Evolutionary conservation across 2,888 invertebrate species (phyloP).

Genomic region (Drosophila paramelanica): DNA sequence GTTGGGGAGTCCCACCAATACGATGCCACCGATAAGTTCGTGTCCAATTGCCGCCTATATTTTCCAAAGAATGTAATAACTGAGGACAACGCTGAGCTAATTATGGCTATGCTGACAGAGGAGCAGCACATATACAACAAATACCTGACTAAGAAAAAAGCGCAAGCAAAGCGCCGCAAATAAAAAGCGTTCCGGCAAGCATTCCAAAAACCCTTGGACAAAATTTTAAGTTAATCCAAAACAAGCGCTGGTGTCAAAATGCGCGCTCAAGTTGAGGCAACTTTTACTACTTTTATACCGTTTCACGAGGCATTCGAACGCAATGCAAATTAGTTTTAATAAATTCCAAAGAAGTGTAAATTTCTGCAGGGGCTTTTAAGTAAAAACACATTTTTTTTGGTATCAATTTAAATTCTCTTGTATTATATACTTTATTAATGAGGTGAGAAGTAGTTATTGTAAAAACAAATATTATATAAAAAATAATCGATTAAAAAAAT

Average conservation of each 20-base stretch:
- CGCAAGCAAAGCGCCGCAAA: neutral
- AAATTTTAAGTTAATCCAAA: neutral
- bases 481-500: no score
- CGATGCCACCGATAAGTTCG: neutral
- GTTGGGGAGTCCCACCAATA: neutral
- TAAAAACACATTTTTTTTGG: no score
- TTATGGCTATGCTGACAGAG: constrained; percentile 29
- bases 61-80: constrained; percentile 2
- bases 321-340: neutral
- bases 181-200: neutral
- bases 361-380: neutral
- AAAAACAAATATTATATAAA: no score
- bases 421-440: no score
- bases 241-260: neutral
- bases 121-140: constrained; percentile 16
- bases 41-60: no score
- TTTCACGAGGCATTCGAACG: neutral
- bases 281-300: neutral
- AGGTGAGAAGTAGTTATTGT: no score
- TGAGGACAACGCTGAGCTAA: constrained; percentile 10
- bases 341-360: neutral
- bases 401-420: no score
- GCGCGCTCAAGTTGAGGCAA: no score
- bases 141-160: neutral
- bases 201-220: neutral